These are phyloP conservation scores for Misgurnus anguillicaudatus DNA, from an alignment of 2,113 vertebrate genomes.

Conservation along the genomic window DNA sequence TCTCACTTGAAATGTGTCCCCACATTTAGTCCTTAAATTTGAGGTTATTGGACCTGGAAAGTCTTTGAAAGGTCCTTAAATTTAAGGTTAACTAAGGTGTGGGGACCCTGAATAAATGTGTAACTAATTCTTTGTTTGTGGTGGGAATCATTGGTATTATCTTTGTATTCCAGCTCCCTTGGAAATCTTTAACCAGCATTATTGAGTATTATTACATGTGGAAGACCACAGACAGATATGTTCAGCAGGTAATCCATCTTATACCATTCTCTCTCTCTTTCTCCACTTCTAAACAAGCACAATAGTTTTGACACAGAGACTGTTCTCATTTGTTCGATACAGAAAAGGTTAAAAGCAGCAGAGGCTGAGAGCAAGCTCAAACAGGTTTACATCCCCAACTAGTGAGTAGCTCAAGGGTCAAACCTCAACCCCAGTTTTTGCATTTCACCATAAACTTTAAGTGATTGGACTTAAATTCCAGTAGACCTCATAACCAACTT, in stretches of 20 bases:
- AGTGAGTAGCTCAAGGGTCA: conserved; percentile 68
- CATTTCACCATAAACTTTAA: conserved; percentile 28
- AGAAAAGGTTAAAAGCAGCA: conserved; percentile 82
- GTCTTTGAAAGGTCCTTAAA: too few species aligned
- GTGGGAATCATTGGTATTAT: background rate
- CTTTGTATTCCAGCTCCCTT: conserved; percentile 81
- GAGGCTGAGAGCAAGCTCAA: conserved; percentile 81
- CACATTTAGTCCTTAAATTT: too few species aligned
- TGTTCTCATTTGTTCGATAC: conserved; percentile 38
- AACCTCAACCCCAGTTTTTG: background rate
- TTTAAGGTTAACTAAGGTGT: too few species aligned
- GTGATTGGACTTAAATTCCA: conserved; percentile 10
- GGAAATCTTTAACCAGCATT: conserved; percentile 98
- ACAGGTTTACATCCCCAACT: conserved; percentile 83
- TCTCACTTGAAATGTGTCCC: too few species aligned
- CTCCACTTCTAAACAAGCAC: background rate
- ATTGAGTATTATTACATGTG: conserved; percentile 99
- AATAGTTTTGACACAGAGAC: conserved; percentile 24
- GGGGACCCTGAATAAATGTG: too few species aligned
- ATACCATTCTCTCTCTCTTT: background rate
- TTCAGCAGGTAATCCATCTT: conserved; percentile 86
- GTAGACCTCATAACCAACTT: conserved; percentile 9
- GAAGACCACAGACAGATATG: conserved; percentile 98
- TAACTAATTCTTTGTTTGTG: background rate
- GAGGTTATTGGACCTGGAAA: too few species aligned